Conservation (phyloP, 2,113 vertebrate genomes). For the Sylvia atricapilla region DNA sequence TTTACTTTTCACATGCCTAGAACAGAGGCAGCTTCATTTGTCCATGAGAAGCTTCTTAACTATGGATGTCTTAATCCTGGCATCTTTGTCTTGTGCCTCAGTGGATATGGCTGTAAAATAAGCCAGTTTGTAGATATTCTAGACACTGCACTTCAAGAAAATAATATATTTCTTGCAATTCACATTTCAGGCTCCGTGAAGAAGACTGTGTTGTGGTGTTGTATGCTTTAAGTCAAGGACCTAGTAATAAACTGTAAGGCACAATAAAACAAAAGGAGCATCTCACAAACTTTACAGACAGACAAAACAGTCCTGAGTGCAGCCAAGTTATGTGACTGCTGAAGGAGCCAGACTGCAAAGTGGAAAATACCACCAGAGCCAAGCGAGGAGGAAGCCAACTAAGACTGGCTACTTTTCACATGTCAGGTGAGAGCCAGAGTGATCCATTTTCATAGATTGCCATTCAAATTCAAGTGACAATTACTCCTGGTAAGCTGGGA, state of each 20-base stretch:
- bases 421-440: conserved; percentile 7
- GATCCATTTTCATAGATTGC: neutral
- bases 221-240: neutral
- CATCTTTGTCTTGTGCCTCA: neutral
- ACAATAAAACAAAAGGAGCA: neutral
- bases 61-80: neutral
- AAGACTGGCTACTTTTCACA: conserved; percentile 20
- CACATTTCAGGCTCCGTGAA: neutral
- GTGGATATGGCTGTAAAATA: neutral
- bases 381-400: neutral
- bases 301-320: neutral
- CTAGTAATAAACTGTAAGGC: neutral
- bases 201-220: neutral
- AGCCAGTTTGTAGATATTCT: neutral
- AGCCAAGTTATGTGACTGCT: neutral
- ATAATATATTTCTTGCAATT: neutral
- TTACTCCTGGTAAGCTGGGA: neutral
- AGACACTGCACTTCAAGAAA: neutral
- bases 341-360: conserved; percentile 32
- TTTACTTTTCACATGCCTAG: neutral
- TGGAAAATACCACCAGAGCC: conserved; percentile 22
- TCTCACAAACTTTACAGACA: neutral
- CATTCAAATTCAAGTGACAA: neutral
- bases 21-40: neutral
- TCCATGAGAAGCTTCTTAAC: neutral